Evolutionary conservation across 1,140 invertebrate genomes (phyloP).

Genomic region (Neodiprion virginianus): DNA sequence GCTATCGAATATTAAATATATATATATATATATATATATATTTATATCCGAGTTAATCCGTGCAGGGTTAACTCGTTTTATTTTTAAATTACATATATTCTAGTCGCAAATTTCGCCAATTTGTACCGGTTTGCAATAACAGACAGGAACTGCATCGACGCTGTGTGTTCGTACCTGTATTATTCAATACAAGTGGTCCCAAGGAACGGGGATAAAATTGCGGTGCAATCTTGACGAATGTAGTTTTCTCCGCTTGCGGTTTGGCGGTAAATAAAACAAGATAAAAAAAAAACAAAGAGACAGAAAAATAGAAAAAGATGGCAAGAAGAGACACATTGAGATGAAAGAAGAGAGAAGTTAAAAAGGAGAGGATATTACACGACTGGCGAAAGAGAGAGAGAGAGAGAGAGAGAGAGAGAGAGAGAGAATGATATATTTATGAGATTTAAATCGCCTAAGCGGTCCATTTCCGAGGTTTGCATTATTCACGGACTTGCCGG

Average conservation of each 20-base stretch:
- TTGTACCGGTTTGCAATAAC: not conserved
- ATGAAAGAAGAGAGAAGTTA: not conserved
- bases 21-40: too few relatives aligned
- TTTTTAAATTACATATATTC: not conserved
- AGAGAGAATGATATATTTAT: slow-evolving; percentile 52
- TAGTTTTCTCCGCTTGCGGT: too few relatives aligned
- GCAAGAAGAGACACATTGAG: not conserved
- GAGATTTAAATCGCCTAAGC: slow-evolving; percentile 61
- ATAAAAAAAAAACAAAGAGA: not conserved
- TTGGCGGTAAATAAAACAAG: not conserved
- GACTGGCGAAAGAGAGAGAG: slow-evolving; percentile 3
- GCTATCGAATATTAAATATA: too few relatives aligned
- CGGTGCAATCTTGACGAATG: too few relatives aligned
- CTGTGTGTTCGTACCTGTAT: not conserved
- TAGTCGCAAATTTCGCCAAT: not conserved
- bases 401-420: slow-evolving; percentile 18
- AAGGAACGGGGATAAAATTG: not conserved
- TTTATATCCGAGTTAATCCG: too few relatives aligned
- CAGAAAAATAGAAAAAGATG: not conserved
- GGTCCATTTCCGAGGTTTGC: slow-evolving; percentile 56
- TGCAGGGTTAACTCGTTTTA: not conserved
- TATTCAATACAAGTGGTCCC: not conserved
- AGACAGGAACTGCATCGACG: too few relatives aligned
- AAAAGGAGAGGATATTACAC: not conserved
- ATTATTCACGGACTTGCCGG: slow-evolving; percentile 55